Evolutionary conservation across 2,113 vertebrate genomes (phyloP).

Genomic region (Emydocephalus ijimae): DNA sequence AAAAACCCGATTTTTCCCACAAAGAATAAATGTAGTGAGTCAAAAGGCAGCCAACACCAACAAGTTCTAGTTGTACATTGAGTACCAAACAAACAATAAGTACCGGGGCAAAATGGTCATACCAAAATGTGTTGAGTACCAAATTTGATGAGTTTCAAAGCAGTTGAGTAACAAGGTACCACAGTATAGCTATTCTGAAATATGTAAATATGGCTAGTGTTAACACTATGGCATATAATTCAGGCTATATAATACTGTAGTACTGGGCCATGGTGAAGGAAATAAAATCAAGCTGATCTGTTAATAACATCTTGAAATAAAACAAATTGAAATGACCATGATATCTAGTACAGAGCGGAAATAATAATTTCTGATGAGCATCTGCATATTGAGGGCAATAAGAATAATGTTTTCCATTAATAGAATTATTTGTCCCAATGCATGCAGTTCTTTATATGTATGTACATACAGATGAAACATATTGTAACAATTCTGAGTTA

Average conservation of each 20-base stretch:
- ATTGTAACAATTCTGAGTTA: background rate
- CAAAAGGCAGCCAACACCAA: background rate
- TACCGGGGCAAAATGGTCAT: background rate
- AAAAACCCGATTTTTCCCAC: background rate
- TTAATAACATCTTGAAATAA: background rate
- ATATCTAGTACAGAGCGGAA: background rate
- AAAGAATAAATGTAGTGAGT: background rate
- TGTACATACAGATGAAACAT: background rate
- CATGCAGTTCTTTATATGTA: background rate
- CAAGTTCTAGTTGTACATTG: background rate
- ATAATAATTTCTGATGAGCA: background rate
- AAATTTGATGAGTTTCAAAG: background rate
- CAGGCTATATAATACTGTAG: background rate
- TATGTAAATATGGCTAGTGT: background rate
- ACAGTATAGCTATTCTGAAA: background rate
- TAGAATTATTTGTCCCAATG: background rate
- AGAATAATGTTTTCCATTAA: background rate
- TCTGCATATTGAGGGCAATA: background rate
- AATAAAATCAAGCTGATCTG: background rate
- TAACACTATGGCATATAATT: background rate
- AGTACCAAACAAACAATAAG: background rate
- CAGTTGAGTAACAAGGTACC: background rate
- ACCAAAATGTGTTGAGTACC: background rate
- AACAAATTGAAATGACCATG: background rate
- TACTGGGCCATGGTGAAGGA: background rate